Base-by-base conservation (phyloP, 2,797 vertebrate genomes). In the Hoplostethus atlanticus region DNA sequence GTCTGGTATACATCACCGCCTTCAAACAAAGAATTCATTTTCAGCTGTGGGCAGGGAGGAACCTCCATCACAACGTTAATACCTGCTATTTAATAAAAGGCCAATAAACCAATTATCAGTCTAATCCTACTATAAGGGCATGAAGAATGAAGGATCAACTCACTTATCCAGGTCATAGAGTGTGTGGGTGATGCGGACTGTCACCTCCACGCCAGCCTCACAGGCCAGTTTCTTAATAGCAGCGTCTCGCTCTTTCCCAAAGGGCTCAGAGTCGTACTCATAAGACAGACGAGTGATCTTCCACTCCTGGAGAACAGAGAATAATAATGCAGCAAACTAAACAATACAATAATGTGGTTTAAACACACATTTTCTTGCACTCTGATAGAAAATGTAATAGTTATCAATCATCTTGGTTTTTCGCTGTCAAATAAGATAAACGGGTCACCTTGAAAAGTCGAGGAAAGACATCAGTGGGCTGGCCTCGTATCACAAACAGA, bases 181-280 rank as follows among this genome's bases (percentile, higher is more conserved):
- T 0, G 98, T 99, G 88, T 99, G 98, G n/a, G 98, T 99, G 93
- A 97, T 97, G 77, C 95, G 93, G 64, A 98, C 96, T 1, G 95
- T 97, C 93, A 99, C 97, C 91, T 99, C 97, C 82, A 99, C 97
- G 50, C 96, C 96, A 17, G 97, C 97, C 91, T 98, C 97, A 17
- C 92, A 96, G 59, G 98, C 97, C 87, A 99, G 91, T 80, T 99
- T 99, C 89, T 96, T 97, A 84, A 99, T 99, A 1, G 97, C 98
- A 48, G 97, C 97, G 89, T 99, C 98, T 70, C 98, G 94, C 85
- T 99, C 98, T 79, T 98, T 99, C 54, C 98, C 96, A 71, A 99
- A 99, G 7, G 97, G 98, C 79, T 99, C 98, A 0, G 98, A 99
- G 88, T 99, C 97, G 28, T 99, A 99, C 83, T 99, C 97, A 42